phyloP scores from a whole-genome alignment of 2,113 vertebrate species.

The Syrmaticus mikado region DNA sequence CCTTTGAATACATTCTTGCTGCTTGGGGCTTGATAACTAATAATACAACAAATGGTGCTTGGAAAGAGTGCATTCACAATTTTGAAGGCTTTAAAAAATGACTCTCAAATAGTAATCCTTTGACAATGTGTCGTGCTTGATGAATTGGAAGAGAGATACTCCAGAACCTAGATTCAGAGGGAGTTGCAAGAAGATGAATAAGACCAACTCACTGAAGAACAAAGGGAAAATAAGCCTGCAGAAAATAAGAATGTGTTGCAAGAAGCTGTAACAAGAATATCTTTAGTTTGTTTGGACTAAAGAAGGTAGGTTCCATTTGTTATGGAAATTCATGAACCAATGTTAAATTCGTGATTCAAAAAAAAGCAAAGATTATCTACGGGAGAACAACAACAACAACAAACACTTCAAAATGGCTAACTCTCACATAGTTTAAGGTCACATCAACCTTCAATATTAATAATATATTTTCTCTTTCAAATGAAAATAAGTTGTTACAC shows the following conservation, averaged over 20 bases:
- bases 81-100: not conserved
- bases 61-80: not conserved
- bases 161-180: not conserved
- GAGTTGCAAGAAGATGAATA: not conserved
- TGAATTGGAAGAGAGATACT: not conserved
- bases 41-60: not conserved
- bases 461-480: not conserved
- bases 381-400: not conserved
- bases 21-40: not conserved
- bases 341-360: not conserved
- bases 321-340: not conserved
- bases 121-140: not conserved
- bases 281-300: not conserved
- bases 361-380: not conserved
- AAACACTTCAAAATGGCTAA: not conserved
- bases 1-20: not conserved
- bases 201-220: not conserved
- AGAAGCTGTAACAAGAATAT: not conserved
- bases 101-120: not conserved
- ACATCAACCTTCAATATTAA: not conserved
- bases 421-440: not conserved
- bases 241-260: not conserved
- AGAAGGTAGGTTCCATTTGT: not conserved
- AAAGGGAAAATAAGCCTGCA: not conserved
- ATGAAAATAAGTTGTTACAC: not conserved